Percentiles rank a stretch among this genome's conserved stretches.
Evolutionary conservation across 2,113 vertebrate genomes (phyloP).

Genomic region (Cephalopterus ornatus): DNA sequence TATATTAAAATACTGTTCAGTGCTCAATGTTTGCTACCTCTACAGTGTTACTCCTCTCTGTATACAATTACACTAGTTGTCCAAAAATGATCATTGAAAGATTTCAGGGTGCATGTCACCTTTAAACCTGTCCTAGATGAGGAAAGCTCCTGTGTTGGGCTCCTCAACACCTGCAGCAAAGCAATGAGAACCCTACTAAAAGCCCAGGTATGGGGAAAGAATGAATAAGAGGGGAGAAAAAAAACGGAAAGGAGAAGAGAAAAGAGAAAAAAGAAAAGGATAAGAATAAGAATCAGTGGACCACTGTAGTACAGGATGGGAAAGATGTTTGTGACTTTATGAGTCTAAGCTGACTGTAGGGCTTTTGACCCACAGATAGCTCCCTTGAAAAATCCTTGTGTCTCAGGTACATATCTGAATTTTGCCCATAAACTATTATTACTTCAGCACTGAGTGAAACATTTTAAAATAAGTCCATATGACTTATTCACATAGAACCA

Average conservation of each 20-base stretch:
- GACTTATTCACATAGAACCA: neutral
- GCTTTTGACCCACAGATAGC: neutral
- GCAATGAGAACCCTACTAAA: neutral
- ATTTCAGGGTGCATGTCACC: neutral
- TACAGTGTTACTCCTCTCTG: neutral
- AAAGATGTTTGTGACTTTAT: neutral
- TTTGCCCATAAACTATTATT: neutral
- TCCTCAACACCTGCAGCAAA: neutral
- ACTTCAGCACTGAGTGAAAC: neutral
- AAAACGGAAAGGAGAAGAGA: accelerated
- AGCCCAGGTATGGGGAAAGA: neutral
- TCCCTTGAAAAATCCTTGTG: neutral
- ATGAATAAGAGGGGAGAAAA: neutral
- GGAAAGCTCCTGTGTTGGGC: neutral
- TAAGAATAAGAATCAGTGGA: neutral
- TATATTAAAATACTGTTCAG: neutral
- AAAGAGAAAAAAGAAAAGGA: neutral
- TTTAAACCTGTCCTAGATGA: neutral
- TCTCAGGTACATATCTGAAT: neutral
- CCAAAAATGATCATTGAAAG: neutral
- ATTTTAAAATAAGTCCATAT: neutral
- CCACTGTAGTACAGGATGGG: neutral
- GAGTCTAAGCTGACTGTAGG: neutral
- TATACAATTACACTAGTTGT: neutral
- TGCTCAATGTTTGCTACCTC: neutral